These are phyloP conservation scores for Cavia porcellus DNA, from an alignment of 2,113 vertebrate species.

Conservation along the genomic window DNA sequence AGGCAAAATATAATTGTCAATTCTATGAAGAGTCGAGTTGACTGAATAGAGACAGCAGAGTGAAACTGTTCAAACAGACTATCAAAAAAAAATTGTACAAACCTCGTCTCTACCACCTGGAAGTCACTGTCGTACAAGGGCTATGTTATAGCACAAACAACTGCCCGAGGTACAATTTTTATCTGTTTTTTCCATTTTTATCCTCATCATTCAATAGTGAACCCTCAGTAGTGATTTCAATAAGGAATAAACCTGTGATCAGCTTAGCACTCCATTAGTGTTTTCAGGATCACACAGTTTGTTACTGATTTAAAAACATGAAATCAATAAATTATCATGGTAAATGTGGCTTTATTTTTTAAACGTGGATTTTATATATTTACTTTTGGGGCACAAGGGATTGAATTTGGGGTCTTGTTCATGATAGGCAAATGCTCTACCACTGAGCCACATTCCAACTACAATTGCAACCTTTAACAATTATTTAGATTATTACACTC, in stretches of 20 bases:
- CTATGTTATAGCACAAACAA: not conserved
- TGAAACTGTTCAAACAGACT: not conserved
- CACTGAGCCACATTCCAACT: not conserved
- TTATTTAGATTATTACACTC: not conserved
- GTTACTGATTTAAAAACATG: not conserved
- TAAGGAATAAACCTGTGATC: not conserved
- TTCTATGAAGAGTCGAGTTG: not conserved
- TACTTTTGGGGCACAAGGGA: not conserved
- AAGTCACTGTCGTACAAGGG: not conserved
- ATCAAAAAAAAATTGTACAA: not conserved
- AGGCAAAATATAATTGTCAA: conserved; percentile 13
- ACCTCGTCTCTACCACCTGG: not conserved
- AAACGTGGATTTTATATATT: not conserved
- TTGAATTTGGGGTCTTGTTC: not conserved
- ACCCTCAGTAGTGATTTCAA: not conserved
- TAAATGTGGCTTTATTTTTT: not conserved
- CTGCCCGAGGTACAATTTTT: not conserved
- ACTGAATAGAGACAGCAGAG: not conserved
- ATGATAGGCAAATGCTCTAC: not conserved
- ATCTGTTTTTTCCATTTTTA: not conserved
- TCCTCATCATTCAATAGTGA: not conserved
- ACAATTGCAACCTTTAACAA: not conserved
- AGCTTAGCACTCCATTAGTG: not conserved
- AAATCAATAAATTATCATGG: conserved; percentile 27
- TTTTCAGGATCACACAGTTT: conserved; percentile 17